phyloP scores from a whole-genome alignment of 2,888 invertebrate species.

The Phania funesta region DNA sequence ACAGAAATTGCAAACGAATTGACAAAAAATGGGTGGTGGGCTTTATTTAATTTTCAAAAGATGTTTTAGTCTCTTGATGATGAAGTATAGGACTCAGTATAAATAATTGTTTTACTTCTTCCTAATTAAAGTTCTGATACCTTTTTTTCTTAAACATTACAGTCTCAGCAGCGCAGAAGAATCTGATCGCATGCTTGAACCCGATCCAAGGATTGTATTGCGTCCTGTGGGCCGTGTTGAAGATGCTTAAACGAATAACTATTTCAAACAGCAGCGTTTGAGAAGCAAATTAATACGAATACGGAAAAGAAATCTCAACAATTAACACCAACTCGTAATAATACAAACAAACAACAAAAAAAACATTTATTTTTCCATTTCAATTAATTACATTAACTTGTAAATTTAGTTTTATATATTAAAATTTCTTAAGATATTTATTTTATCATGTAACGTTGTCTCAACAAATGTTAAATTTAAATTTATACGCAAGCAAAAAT shows the following conservation, averaged over 20 bases:
- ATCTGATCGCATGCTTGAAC: slow-evolving; percentile 88
- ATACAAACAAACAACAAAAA: slow-evolving; percentile 30
- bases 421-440: slow-evolving; percentile 17
- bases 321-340: slow-evolving; percentile 62
- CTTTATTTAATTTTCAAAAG: too few relatives aligned
- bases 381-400: slow-evolving; percentile 42
- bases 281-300: slow-evolving; percentile 3
- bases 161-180: slow-evolving; percentile 86
- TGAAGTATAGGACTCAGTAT: too few relatives aligned
- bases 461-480: slow-evolving; percentile 25
- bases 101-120: neutral
- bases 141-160: slow-evolving; percentile 71
- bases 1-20: too few relatives aligned
- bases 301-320: slow-evolving; percentile 46
- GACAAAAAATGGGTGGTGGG: too few relatives aligned
- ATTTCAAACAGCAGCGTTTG: slow-evolving; percentile 21
- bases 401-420: slow-evolving; percentile 46
- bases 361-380: slow-evolving; percentile 22
- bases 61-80: too few relatives aligned
- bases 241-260: slow-evolving; percentile 79
- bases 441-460: slow-evolving; percentile 30
- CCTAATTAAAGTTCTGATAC: neutral
- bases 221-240: slow-evolving; percentile 84
- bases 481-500: neutral
- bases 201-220: slow-evolving; percentile 85